phyloP scores from a whole-genome alignment of 1,140 invertebrate species.

The Ctenoplectra terminalis region DNA sequence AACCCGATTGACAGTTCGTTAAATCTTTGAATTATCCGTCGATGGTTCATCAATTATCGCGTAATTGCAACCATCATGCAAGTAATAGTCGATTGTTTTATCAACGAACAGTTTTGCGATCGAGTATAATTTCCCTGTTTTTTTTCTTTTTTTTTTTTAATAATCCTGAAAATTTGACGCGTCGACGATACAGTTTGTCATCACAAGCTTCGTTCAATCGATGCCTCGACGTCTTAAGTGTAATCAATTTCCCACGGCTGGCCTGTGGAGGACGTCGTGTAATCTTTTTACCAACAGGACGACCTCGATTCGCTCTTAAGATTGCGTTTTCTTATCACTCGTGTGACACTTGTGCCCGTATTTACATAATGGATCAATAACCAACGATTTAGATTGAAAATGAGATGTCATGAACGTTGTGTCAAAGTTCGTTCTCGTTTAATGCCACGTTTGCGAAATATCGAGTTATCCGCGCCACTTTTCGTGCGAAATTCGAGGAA shows the following conservation, averaged over 20 bases:
- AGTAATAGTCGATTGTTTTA: not conserved
- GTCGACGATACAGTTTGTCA: slow-evolving; percentile 12
- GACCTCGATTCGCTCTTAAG: slow-evolving; percentile 10
- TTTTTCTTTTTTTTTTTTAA: slow-evolving; percentile 20
- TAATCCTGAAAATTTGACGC: slow-evolving; percentile 46
- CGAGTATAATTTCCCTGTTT: not conserved
- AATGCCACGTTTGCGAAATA: not conserved
- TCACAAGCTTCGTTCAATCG: not conserved
- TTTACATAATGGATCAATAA: not conserved
- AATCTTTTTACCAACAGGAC: slow-evolving; percentile 48
- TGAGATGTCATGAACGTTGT: not conserved
- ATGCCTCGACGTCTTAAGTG: slow-evolving; percentile 34
- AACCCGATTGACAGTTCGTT: slow-evolving; percentile 21
- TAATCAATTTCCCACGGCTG: slow-evolving; percentile 51
- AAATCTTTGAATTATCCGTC: slow-evolving; percentile 27
- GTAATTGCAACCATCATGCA: not conserved
- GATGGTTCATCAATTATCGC: not conserved
- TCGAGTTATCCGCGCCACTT: slow-evolving; percentile 20
- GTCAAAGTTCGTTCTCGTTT: not conserved
- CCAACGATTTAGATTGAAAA: not conserved
- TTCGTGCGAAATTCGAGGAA: slow-evolving; percentile 16
- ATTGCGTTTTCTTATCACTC: not conserved
- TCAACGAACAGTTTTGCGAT: too few species aligned
- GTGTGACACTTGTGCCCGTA: slow-evolving; percentile 9
- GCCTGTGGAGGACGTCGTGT: slow-evolving; percentile 40